Conservation (phyloP, 2,113 vertebrate species). For the human (Homo sapiens) region GRCh38 chrX:64227001-64227500, state of each 20-base stretch:
- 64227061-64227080: not conserved
- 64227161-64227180: not conserved
- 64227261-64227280: not conserved
- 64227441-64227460: not conserved
- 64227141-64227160: not conserved
- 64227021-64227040: slow-evolving; percentile 15
- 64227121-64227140: slow-evolving; percentile 13
- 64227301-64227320: not conserved
- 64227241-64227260: not conserved
- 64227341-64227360: not conserved
- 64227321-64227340: not conserved
- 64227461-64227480: not conserved
- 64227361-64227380: not conserved
- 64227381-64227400: not conserved
- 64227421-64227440: not conserved
- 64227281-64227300: not conserved
- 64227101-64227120: not conserved
- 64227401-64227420: not conserved
- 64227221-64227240: slow-evolving; percentile 2
- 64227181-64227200: not conserved
- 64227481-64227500: not conserved
- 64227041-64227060: not conserved
- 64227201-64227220: not conserved
- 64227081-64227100: not conserved
- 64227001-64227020: not conserved